Conservation (phyloP, 2,888 invertebrate species). For the Leucania comma region DNA sequence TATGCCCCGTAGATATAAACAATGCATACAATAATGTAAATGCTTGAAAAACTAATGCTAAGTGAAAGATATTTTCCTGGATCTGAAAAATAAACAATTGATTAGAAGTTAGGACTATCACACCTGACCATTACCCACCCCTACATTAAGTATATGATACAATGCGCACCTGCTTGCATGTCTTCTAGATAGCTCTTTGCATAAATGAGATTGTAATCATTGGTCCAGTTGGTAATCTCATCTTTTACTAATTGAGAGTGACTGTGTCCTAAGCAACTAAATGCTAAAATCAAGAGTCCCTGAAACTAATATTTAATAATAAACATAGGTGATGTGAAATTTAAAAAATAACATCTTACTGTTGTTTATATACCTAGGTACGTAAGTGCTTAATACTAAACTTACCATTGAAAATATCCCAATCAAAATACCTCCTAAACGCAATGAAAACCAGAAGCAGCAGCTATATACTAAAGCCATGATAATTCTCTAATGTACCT, state of each 20-base stretch:
- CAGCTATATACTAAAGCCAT: slow-evolving; percentile 87
- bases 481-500: slow-evolving; percentile 20
- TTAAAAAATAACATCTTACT: no score
- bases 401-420: slow-evolving; percentile 82
- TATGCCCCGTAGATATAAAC: slow-evolving; percentile 85
- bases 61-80: slow-evolving; percentile 76
- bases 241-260: slow-evolving; percentile 70
- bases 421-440: slow-evolving; percentile 85
- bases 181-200: slow-evolving; percentile 76
- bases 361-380: no score
- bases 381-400: neutral
- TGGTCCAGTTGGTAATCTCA: slow-evolving; percentile 71
- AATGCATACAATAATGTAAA: slow-evolving; percentile 77
- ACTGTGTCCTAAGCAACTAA: slow-evolving; percentile 72
- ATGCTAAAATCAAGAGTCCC: slow-evolving; percentile 70
- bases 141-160: neutral
- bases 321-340: no score
- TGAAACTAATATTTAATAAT: slow-evolving; percentile 74
- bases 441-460: slow-evolving; percentile 88
- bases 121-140: neutral
- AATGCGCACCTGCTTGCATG: slow-evolving; percentile 73
- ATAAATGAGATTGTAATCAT: slow-evolving; percentile 76
- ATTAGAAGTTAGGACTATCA: slow-evolving; percentile 1
- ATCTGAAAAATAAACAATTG: slow-evolving; percentile 71
- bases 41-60: slow-evolving; percentile 71